phyloP scores from a whole-genome alignment of 2,113 vertebrate genomes.

The Melospiza melodia region DNA sequence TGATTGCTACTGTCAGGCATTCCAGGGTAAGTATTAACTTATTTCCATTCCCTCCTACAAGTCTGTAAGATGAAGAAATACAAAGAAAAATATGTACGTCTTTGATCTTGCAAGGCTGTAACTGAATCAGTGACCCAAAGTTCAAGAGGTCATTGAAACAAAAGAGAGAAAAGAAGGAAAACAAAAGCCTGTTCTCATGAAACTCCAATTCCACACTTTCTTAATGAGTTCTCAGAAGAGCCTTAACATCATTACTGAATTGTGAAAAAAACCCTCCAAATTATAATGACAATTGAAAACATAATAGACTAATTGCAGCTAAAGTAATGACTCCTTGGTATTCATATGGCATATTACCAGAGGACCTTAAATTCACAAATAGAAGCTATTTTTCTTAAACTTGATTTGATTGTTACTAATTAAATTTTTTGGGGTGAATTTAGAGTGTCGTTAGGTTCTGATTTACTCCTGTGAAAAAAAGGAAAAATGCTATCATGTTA shows the following conservation, averaged over 20 bases:
- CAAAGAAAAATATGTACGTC: background rate
- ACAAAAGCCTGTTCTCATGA: conserved; percentile 55
- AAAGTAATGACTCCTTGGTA: conserved; percentile 12
- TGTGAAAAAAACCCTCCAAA: background rate
- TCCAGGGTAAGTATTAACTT: background rate
- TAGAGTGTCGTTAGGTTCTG: background rate
- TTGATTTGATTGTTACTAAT: background rate
- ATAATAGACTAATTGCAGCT: background rate
- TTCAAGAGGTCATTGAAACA: conserved; percentile 58
- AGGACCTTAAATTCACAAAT: background rate
- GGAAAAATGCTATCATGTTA: background rate
- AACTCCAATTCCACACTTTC: conserved; percentile 42
- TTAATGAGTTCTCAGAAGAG: conserved; percentile 55
- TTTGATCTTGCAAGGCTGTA: conserved; percentile 52
- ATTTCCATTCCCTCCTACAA: background rate
- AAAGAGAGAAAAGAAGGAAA: conserved; percentile 30
- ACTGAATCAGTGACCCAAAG: conserved; percentile 59
- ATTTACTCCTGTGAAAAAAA: background rate
- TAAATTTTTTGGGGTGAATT: background rate
- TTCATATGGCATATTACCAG: background rate
- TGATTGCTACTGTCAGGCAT: background rate
- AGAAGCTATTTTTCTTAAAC: background rate
- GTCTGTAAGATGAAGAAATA: conserved; percentile 10
- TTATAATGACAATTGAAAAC: conserved; percentile 4
- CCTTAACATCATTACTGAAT: conserved; percentile 34